phyloP scores from a whole-genome alignment of 2,797 vertebrate genomes.

The Sebastolobus altivelis region DNA sequence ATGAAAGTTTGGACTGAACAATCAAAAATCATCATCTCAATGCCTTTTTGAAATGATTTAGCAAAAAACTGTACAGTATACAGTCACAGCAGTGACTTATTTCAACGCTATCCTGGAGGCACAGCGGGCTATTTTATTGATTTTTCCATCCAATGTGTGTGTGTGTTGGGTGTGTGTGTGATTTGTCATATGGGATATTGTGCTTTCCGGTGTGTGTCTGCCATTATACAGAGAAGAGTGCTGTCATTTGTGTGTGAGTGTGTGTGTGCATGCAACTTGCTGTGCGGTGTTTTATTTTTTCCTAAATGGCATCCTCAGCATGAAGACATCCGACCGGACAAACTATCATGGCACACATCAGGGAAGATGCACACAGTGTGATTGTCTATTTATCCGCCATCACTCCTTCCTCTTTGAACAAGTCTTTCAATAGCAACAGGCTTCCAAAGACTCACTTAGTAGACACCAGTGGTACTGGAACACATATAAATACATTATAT shows the following conservation, averaged over 20 bases:
- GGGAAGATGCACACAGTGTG: slow-evolving; percentile 55
- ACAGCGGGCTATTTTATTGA: slow-evolving; percentile 27
- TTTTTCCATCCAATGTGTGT: slow-evolving; percentile 31
- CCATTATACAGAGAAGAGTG: slow-evolving; percentile 41
- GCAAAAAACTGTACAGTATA: not conserved
- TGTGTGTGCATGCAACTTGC: slow-evolving; percentile 23
- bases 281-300: slow-evolving; percentile 38
- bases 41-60: slow-evolving; percentile 7
- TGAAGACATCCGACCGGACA: slow-evolving; percentile 59
- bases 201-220: slow-evolving; percentile 31
- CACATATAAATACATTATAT: slow-evolving; percentile 58
- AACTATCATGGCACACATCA: slow-evolving; percentile 54
- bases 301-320: slow-evolving; percentile 47
- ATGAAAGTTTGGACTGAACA: slow-evolving; percentile 54
- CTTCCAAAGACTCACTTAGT: slow-evolving; percentile 78
- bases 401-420: slow-evolving; percentile 48
- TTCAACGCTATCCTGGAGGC: slow-evolving; percentile 35
- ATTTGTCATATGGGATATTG: slow-evolving; percentile 27
- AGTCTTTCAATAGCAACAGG: slow-evolving; percentile 64
- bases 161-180: slow-evolving; percentile 5
- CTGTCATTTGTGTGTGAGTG: slow-evolving; percentile 34
- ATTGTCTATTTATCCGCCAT: slow-evolving; percentile 42
- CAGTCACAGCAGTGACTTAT: slow-evolving; percentile 28
- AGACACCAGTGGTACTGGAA: slow-evolving; percentile 50
- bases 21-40: slow-evolving; percentile 39